These are phyloP conservation scores for Chirona hameri DNA, from an alignment of 2,888 invertebrate species.

Conservation along the genomic window DNA sequence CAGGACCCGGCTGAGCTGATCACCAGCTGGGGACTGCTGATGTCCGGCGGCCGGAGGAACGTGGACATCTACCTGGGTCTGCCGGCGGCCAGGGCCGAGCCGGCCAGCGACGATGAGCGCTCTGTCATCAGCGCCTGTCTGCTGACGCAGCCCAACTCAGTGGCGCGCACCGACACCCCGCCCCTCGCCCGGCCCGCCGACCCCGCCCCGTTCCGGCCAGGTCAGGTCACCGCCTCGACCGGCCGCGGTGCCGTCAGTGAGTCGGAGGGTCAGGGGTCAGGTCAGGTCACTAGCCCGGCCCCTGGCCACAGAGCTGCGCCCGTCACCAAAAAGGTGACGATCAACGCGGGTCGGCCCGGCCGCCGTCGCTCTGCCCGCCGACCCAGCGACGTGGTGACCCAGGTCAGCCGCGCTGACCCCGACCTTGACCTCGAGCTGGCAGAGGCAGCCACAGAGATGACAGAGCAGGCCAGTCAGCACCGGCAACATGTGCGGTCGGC, in stretches of 20 bases:
- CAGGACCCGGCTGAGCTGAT: background rate
- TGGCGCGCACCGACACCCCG: background rate
- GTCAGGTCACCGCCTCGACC: background rate
- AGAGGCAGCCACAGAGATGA: background rate
- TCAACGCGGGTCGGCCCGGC: background rate
- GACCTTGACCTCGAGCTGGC: background rate
- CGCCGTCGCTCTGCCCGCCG: background rate
- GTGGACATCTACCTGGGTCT: constrained; percentile 5
- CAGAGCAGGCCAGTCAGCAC: background rate
- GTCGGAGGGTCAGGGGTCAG: background rate
- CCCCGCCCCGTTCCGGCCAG: background rate
- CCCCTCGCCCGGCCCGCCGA: background rate
- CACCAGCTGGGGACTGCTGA: background rate
- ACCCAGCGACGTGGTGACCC: background rate
- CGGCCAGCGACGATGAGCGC: constrained; percentile 5
- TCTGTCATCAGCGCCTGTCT: background rate
- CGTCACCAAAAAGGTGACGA: background rate
- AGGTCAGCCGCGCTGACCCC: background rate
- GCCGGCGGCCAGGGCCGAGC: background rate
- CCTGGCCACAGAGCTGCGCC: background rate
- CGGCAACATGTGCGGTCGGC: background rate
- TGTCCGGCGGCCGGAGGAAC: background rate
- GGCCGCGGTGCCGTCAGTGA: background rate
- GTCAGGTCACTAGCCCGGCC: background rate
- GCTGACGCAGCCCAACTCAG: constrained; percentile 6